A percentile compares a stretch with the other conserved stretches of the same genome.
Evolutionary conservation across 2,888 invertebrate species (phyloP).

Genomic region (Philereme vetulata): DNA sequence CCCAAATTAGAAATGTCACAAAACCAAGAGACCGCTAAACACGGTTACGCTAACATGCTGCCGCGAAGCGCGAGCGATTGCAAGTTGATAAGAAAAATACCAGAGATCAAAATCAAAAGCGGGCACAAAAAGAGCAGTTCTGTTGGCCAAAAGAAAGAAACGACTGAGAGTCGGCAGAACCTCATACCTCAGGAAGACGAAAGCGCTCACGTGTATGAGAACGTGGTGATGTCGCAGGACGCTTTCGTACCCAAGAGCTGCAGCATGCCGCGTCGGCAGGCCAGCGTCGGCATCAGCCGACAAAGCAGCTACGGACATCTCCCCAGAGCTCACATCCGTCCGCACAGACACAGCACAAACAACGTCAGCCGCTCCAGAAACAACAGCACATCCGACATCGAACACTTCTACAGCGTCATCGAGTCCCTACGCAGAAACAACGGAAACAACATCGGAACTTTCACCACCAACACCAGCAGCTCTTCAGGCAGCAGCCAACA

Average conservation of each 20-base stretch:
- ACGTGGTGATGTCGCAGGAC: conserved; percentile 63
- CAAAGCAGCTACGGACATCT: conserved; percentile 73
- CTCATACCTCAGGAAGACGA: conserved; percentile 74
- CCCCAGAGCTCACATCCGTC: conserved; percentile 67
- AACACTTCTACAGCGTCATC: conserved; percentile 72
- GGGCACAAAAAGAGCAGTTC: conserved; percentile 79
- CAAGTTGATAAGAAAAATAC: conserved; percentile 63
- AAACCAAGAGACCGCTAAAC: conserved; percentile 51
- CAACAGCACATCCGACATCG: conserved; percentile 62
- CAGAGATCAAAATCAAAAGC: conserved; percentile 57
- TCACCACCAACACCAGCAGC: conserved; percentile 63
- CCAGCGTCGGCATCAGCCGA: conserved; percentile 61
- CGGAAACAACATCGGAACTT: conserved; percentile 43
- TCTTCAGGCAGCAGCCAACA: conserved; percentile 65
- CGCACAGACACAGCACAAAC: conserved; percentile 64
- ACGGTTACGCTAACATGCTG: conserved; percentile 72
- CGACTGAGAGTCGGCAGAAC: conserved; percentile 78
- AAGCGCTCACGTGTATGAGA: conserved; percentile 75
- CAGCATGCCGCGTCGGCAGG: conserved; percentile 76
- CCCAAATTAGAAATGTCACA: conserved; percentile 57
- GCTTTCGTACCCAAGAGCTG: conserved; percentile 71
- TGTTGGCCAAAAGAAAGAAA: conserved; percentile 72
- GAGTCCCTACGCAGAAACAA: conserved; percentile 64
- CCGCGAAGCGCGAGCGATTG: conserved; percentile 77
- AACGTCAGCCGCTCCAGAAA: conserved; percentile 61